Percentiles rank a stretch among this genome's conserved stretches.
Conservation (phyloP, 1,140 invertebrate species). For the Copidosoma floridanum region DNA sequence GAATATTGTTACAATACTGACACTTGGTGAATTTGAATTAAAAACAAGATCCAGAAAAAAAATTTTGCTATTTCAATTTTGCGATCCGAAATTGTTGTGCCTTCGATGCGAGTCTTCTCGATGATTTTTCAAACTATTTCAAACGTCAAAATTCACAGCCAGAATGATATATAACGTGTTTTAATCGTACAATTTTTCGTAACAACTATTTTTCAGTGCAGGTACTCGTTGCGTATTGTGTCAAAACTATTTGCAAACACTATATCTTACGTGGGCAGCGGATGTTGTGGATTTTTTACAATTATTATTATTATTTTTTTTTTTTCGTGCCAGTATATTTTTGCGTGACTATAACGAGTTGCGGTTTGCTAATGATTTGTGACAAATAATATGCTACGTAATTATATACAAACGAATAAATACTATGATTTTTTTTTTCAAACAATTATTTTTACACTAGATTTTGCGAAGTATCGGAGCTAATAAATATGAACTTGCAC, state of each 20-base stretch:
- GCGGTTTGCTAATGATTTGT: background rate
- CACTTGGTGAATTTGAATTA: conserved; percentile 4
- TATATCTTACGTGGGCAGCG: conserved; percentile 3
- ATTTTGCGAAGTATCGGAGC: conserved; percentile 9
- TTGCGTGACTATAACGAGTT: background rate
- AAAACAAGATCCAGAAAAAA: background rate
- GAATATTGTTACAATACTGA: conserved; percentile 19
- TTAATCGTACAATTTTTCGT: conserved; percentile 8
- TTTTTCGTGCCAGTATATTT: conserved; percentile 4
- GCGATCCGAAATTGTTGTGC: conserved; percentile 5
- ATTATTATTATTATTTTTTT: background rate
- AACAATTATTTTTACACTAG: conserved; percentile 11
- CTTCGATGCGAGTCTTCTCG: conserved; percentile 13
- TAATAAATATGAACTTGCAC: conserved; percentile 7
- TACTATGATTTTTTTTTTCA: background rate
- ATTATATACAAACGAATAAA: conserved; percentile 1
- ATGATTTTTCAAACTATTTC: background rate
- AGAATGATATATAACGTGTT: conserved; percentile 7
- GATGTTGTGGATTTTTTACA: conserved; percentile 6
- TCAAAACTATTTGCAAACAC: too few relatives aligned
- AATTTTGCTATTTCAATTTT: conserved; percentile 9
- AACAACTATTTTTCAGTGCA: conserved; percentile 8
- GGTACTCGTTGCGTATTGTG: too few relatives aligned
- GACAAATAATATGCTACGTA: background rate
- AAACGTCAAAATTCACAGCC: conserved; percentile 2